A percentile compares a stretch with the other conserved stretches of the same genome.
Conservation (phyloP, 2,888 invertebrate species). For the Busseola fusca region DNA sequence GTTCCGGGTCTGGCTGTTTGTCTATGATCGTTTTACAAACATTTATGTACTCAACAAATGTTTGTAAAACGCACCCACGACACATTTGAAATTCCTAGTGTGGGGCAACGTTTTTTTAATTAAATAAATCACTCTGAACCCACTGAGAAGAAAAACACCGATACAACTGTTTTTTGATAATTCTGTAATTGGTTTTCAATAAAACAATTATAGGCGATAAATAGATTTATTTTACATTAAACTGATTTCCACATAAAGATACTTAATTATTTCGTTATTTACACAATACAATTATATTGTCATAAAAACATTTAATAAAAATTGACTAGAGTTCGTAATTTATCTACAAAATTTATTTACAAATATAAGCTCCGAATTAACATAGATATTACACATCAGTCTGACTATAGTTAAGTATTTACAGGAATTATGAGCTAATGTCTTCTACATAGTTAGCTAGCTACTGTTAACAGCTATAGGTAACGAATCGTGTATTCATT, state of each 20-base stretch:
- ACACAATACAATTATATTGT: slow-evolving; percentile 87
- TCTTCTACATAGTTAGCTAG: slow-evolving; percentile 50
- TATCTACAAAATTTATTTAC: slow-evolving; percentile 86
- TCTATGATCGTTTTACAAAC: too few relatives aligned
- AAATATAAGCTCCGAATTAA: slow-evolving; percentile 86
- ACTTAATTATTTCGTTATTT: slow-evolving; percentile 74
- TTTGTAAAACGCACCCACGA: too few relatives aligned
- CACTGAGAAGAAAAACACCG: not conserved
- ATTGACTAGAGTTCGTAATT: slow-evolving; percentile 85
- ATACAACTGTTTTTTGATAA: not conserved
- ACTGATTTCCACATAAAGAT: slow-evolving; percentile 81
- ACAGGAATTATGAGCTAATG: slow-evolving; percentile 55
- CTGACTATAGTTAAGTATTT: slow-evolving; percentile 76
- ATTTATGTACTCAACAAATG: too few relatives aligned
- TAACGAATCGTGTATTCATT: slow-evolving; percentile 45
- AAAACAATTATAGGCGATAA: slow-evolving; percentile 68
- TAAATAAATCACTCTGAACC: not conserved
- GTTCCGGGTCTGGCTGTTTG: too few relatives aligned
- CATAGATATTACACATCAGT: slow-evolving; percentile 82
- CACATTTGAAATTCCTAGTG: too few relatives aligned
- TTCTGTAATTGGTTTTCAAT: slow-evolving; percentile 27
- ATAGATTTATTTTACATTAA: slow-evolving; percentile 83
- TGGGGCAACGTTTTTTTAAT: too few relatives aligned
- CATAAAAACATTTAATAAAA: slow-evolving; percentile 86
- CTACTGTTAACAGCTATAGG: slow-evolving; percentile 55